Percentiles rank a stretch among this genome's conserved stretches.
phyloP scores from a whole-genome alignment of 2,888 invertebrate genomes.

The Nowickia ferox region DNA sequence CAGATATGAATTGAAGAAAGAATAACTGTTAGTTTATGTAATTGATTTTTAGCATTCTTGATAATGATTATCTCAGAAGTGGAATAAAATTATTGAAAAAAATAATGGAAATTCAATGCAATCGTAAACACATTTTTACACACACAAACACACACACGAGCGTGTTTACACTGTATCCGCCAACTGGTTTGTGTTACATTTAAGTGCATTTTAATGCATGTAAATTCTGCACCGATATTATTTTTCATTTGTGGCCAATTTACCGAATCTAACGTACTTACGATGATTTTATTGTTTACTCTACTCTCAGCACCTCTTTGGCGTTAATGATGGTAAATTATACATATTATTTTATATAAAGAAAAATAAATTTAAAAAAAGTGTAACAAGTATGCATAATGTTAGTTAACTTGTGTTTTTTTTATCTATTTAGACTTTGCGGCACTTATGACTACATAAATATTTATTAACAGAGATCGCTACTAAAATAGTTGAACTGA shows the following conservation, averaged over 20 bases:
- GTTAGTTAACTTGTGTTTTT: neutral
- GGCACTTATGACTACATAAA: neutral
- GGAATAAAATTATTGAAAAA: constrained; percentile 36
- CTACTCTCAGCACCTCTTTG: constrained; percentile 59
- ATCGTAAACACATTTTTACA: no score
- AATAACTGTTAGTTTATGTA: constrained; percentile 74
- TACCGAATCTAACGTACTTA: constrained; percentile 16
- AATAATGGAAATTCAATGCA: constrained; percentile 64
- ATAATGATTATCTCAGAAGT: constrained; percentile 69
- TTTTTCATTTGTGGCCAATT: constrained; percentile 31
- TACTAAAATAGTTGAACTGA: no score
- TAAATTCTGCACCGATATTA: constrained; percentile 6
- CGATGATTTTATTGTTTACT: constrained; percentile 51
- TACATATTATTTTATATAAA: neutral
- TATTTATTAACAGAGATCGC: neutral
- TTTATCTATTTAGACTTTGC: neutral
- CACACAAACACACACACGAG: neutral
- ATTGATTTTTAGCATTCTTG: constrained; percentile 73
- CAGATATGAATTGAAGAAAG: neutral
- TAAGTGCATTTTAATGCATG: constrained; percentile 18
- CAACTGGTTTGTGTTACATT: constrained; percentile 29
- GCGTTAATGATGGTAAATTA: constrained; percentile 64
- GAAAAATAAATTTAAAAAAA: neutral
- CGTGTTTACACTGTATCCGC: neutral
- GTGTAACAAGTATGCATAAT: neutral